These are phyloP conservation scores for Ceraclea dissimilis DNA, from an alignment of 2,888 invertebrate genomes.

Conservation along the genomic window DNA sequence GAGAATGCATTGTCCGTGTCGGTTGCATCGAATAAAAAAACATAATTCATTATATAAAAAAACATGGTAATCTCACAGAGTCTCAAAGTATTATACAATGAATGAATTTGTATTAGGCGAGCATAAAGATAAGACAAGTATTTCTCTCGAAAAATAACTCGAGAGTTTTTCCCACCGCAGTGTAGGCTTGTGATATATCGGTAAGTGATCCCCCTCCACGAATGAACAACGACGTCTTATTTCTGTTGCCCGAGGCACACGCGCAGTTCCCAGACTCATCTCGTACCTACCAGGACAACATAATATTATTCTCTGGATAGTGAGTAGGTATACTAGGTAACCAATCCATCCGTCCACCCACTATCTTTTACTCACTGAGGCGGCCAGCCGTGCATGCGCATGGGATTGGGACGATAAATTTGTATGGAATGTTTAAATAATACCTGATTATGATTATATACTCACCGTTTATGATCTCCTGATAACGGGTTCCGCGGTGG, in stretches of 20 bases:
- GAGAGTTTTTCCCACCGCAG: conserved; percentile 30
- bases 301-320: conserved; percentile 16
- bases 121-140: too few relatives aligned
- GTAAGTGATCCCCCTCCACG: conserved; percentile 22
- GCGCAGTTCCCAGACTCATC: conserved; percentile 23
- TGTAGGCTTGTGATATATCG: conserved; percentile 45
- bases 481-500: conserved; percentile 7
- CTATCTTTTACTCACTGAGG: conserved; percentile 33
- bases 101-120: too few relatives aligned
- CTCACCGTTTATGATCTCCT: conserved; percentile 16
- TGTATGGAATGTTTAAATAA: conserved; percentile 17
- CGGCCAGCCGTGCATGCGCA: conserved; percentile 42
- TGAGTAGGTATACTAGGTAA: conserved; percentile 9
- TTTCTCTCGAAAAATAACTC: too few relatives aligned
- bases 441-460: conserved; percentile 11
- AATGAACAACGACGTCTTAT: background rate
- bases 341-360: conserved; percentile 33
- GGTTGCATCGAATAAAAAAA: too few relatives aligned
- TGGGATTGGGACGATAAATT: conserved; percentile 13
- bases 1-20: too few relatives aligned
- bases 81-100: too few relatives aligned
- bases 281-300: conserved; percentile 14
- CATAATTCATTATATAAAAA: too few relatives aligned
- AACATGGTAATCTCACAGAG: too few relatives aligned
- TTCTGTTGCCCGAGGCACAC: conserved; percentile 20